Evolutionary conservation across 2,888 invertebrate genomes (phyloP), one percentile per base, ranked within the genome.

Genomic region (Poecilobothrus nobilitatus): DNA sequence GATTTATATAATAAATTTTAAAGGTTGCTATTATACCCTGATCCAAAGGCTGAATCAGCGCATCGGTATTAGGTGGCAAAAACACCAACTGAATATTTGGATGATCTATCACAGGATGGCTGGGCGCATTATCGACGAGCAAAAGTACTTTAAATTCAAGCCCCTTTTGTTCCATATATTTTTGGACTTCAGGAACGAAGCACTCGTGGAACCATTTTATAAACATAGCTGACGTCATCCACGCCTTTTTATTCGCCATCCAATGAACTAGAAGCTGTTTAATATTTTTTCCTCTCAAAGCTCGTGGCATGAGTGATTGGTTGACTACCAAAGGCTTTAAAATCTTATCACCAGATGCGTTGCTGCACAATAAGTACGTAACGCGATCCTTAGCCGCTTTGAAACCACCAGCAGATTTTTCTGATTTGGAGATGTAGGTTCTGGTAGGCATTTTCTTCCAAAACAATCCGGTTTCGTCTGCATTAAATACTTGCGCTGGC

Each of bases 361-460:
- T 78, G 33, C 71, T 71, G 68, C 76, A 75, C 8, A 77, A 71
- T 71, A 77, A n/a, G n/a, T n/a, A n/a, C n/a, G n/a, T n/a, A n/a
- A n/a, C n/a, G n/a, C n/a, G n/a, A n/a, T n/a, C n/a, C n/a, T n/a
- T n/a, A n/a, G n/a, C n/a, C n/a, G n/a, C n/a, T n/a, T n/a, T n/a
- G n/a, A n/a, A n/a, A n/a, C n/a, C n/a, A n/a, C n/a, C n/a, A n/a
- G n/a, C n/a, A n/a, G n/a, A n/a, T n/a, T n/a, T n/a, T n/a, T n/a
- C n/a, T n/a, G n/a, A n/a, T n/a, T n/a, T n/a, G n/a, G n/a, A n/a
- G n/a, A n/a, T n/a, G n/a, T n/a, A n/a, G n/a, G n/a, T n/a, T n/a
- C n/a, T n/a, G n/a, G n/a, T n/a, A n/a, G n/a, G n/a, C n/a, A n/a
- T n/a, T n/a, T 74, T 74, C 71, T 74, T 78, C 75, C 74, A 75